phyloP scores from a whole-genome alignment of 1,140 invertebrate species.

The Caerostris darwini region DNA sequence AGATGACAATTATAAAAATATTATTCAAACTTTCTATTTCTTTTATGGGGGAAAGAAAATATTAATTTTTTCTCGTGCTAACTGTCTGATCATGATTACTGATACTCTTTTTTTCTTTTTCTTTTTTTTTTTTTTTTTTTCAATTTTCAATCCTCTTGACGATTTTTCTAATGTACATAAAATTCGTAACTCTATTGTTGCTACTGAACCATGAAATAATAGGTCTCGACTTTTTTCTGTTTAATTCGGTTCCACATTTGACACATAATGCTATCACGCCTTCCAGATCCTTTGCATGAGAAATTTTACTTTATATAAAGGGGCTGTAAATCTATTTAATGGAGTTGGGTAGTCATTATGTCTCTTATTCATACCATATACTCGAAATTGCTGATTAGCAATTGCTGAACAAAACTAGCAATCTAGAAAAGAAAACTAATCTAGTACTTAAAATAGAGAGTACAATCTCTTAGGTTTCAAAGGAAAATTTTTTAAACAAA shows the following conservation, averaged over 20 bases:
- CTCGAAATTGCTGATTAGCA: no score
- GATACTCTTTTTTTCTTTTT: background rate
- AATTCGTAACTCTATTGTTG: background rate
- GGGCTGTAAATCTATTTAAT: background rate
- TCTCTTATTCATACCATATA: no score
- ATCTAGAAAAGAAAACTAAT: no score
- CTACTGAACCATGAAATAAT: constrained; percentile 25
- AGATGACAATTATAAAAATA: background rate
- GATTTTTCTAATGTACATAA: background rate
- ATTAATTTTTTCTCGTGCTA: background rate
- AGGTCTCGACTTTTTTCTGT: background rate
- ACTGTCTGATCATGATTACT: background rate
- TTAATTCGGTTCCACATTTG: background rate
- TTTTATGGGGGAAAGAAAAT: background rate
- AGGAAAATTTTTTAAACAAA: no score
- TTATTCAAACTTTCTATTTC: background rate
- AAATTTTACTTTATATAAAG: background rate
- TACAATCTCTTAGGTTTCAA: no score
- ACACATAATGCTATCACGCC: background rate
- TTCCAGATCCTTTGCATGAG: background rate
- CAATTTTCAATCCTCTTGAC: background rate
- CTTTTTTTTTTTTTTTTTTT: no score
- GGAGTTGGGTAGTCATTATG: no score
- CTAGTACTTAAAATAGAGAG: no score
- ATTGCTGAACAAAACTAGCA: no score